Evolutionary conservation across 2,113 vertebrate species (phyloP).

Genomic region (Burhinus bistriatus): DNA sequence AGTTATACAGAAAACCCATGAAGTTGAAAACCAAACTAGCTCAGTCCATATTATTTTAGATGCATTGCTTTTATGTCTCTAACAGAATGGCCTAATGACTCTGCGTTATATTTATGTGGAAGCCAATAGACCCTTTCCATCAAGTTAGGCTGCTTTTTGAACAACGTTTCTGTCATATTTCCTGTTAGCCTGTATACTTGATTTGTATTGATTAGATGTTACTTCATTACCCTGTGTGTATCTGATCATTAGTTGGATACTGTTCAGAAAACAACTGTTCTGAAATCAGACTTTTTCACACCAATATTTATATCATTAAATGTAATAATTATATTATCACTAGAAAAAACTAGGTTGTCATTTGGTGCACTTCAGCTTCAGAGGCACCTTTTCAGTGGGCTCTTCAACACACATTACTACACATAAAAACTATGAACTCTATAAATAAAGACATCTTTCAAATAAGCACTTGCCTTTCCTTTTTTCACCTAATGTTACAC

Average conservation of each 20-base stretch:
- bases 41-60: neutral
- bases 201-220: neutral
- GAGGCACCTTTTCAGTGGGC: neutral
- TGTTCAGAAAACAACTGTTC: neutral
- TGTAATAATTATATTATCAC: neutral
- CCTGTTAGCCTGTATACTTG: neutral
- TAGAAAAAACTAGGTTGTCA: neutral
- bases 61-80: neutral
- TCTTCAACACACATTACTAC: neutral
- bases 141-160: neutral
- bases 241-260: neutral
- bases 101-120: neutral
- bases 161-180: neutral
- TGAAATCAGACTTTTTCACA: neutral
- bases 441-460: neutral
- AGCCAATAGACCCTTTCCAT: neutral
- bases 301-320: neutral
- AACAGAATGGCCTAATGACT: neutral
- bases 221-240: neutral
- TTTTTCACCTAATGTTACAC: neutral
- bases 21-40: neutral
- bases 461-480: neutral
- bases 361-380: neutral
- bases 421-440: neutral
- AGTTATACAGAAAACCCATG: neutral